Conservation (phyloP, 2,888 invertebrate genomes). For the Caenorhabditis sp. region DNA sequence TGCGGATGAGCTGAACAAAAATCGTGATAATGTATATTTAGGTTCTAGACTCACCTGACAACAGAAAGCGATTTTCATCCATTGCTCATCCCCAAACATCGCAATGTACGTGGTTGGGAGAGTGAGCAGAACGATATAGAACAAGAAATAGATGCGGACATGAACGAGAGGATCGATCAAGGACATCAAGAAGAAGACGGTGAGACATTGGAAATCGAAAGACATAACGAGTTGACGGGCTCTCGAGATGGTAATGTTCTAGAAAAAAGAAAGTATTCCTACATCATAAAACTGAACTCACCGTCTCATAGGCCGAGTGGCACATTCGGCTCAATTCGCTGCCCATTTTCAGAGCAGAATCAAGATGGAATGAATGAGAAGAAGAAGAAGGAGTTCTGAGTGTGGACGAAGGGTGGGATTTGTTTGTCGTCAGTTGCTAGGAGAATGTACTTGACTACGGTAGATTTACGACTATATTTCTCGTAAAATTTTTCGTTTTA, state of each 20-base stretch:
- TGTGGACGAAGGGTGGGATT: not conserved
- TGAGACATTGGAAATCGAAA: constrained; percentile 36
- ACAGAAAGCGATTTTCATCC: constrained; percentile 33
- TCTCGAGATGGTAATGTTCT: constrained; percentile 22
- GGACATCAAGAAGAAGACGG: constrained; percentile 31
- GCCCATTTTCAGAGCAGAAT: constrained; percentile 5
- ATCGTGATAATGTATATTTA: not conserved
- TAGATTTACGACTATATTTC: constrained; percentile 13
- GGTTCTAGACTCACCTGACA: constrained; percentile 16
- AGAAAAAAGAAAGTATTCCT: not conserved
- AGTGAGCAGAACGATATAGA: constrained; percentile 25
- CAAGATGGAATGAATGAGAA: not conserved
- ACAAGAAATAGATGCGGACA: constrained; percentile 32
- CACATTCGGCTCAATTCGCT: constrained; percentile 1
- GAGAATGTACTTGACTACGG: constrained; percentile 24
- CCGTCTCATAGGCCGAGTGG: not conserved
- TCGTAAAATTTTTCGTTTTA: constrained; percentile 11
- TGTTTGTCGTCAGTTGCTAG: constrained; percentile 13
- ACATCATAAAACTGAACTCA: not conserved
- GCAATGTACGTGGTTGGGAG: constrained; percentile 32
- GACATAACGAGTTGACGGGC: constrained; percentile 27
- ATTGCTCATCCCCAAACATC: constrained; percentile 16
- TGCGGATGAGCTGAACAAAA: constrained; percentile 26
- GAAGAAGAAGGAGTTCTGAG: not conserved
- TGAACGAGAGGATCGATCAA: constrained; percentile 21